phyloP scores from a whole-genome alignment of 2,888 invertebrate species.

The Nasonovia ribisnigri region DNA sequence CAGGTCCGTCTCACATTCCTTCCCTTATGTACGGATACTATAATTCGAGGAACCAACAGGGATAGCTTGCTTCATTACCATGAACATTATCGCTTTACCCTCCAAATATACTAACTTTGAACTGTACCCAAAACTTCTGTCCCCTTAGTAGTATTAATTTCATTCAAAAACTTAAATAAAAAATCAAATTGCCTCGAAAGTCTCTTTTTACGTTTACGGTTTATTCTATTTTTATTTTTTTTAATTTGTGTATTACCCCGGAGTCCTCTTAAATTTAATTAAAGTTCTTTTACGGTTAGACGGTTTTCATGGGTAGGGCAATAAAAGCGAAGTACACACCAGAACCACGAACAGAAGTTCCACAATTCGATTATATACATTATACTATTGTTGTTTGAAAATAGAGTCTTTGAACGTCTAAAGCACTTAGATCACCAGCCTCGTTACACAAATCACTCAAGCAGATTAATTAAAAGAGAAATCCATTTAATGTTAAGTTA shows the following conservation, averaged over 20 bases:
- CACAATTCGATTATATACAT: slow-evolving; percentile 44
- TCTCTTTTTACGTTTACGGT: slow-evolving; percentile 46
- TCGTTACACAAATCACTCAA: not conserved
- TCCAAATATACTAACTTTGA: slow-evolving; percentile 61
- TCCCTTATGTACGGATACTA: not conserved
- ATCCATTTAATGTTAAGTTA: slow-evolving; percentile 6
- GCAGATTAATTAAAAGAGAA: not conserved
- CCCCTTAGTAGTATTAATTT: slow-evolving; percentile 54
- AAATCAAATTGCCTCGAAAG: slow-evolving; percentile 51
- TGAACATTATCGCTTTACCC: slow-evolving; percentile 61
- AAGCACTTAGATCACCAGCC: not conserved
- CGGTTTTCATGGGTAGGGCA: slow-evolving; percentile 17
- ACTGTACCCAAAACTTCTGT: slow-evolving; percentile 57
- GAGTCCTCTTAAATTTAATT: slow-evolving; percentile 62
- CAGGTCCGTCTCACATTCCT: slow-evolving; percentile 47
- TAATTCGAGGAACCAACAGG: slow-evolving; percentile 55
- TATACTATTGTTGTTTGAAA: slow-evolving; percentile 46
- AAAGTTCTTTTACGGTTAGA: slow-evolving; percentile 56
- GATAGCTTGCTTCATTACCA: slow-evolving; percentile 59
- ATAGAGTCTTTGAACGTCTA: slow-evolving; percentile 31
- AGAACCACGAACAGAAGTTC: slow-evolving; percentile 40
- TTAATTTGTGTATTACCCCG: slow-evolving; percentile 45
- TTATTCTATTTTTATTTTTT: slow-evolving; percentile 49
- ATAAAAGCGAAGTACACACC: slow-evolving; percentile 44
- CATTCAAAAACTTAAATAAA: slow-evolving; percentile 56